Percentiles rank a stretch among this genome's conserved stretches.
These are phyloP conservation scores for Phengaris alcon DNA, from an alignment of 2,888 invertebrate species.

Conservation along the genomic window DNA sequence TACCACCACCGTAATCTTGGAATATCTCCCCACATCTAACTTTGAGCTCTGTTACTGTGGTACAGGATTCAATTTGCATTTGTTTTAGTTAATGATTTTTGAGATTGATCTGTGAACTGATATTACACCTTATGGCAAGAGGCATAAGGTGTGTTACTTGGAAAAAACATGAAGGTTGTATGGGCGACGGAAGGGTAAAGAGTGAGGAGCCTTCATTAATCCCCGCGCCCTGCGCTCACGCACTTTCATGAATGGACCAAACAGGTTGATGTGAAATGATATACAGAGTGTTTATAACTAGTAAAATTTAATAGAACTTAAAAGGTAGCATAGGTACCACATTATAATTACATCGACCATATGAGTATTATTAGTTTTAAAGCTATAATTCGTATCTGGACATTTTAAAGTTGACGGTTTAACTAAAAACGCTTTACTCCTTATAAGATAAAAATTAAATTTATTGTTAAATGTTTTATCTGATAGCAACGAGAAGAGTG, in stretches of 20 bases:
- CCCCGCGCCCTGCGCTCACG: constrained; percentile 79
- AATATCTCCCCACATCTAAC: constrained; percentile 47
- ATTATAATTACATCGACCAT: not conserved
- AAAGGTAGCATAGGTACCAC: too few relatives aligned
- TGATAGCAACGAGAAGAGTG: too few relatives aligned
- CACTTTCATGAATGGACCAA: constrained; percentile 79
- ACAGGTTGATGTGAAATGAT: constrained; percentile 73
- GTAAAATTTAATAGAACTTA: not conserved
- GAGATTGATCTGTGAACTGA: constrained; percentile 37
- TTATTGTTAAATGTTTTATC: too few relatives aligned
- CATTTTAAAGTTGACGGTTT: too few relatives aligned
- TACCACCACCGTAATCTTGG: constrained; percentile 74
- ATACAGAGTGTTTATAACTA: constrained; percentile 54
- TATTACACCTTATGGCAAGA: constrained; percentile 40
- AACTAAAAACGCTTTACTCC: too few relatives aligned
- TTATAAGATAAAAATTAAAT: too few relatives aligned
- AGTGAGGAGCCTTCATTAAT: constrained; percentile 73
- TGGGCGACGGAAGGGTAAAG: constrained; percentile 57
- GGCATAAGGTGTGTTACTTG: constrained; percentile 47
- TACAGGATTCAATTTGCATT: constrained; percentile 45
- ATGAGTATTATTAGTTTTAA: not conserved
- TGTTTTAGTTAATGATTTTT: constrained; percentile 29
- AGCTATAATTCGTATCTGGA: too few relatives aligned
- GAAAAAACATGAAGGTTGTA: constrained; percentile 48
- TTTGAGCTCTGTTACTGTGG: constrained; percentile 44